A percentile compares a stretch with the other conserved stretches of the same genome.
Evolutionary conservation across 2,113 vertebrate genomes (phyloP).

Genomic region (Zingel zingel): DNA sequence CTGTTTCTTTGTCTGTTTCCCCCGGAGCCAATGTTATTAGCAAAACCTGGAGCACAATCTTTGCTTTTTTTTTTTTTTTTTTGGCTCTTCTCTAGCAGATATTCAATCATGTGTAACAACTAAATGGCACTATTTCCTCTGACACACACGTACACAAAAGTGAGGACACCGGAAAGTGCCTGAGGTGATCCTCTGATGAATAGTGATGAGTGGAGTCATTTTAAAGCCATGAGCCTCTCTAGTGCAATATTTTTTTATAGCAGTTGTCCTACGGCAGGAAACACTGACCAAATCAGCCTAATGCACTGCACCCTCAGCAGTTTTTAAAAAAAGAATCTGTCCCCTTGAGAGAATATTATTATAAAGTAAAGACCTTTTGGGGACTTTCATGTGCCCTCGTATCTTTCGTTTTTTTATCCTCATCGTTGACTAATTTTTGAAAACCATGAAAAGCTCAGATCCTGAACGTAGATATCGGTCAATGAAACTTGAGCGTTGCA

Average conservation of each 20-base stretch:
- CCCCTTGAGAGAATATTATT: background rate
- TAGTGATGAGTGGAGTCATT: slow-evolving; percentile 20
- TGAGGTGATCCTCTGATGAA: slow-evolving; percentile 44
- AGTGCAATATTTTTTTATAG: slow-evolving; percentile 23
- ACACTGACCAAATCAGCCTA: slow-evolving; percentile 34
- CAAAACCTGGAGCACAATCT: slow-evolving; percentile 25
- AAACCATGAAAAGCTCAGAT: background rate
- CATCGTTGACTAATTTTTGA: background rate
- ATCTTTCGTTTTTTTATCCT: slow-evolving; percentile 3
- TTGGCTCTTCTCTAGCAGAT: slow-evolving; percentile 19
- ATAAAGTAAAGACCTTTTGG: slow-evolving; percentile 4
- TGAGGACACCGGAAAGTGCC: slow-evolving; percentile 30
- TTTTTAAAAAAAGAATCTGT: slow-evolving; percentile 30
- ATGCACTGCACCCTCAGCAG: slow-evolving; percentile 47
- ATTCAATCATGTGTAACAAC: slow-evolving; percentile 60
- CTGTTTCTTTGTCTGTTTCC: slow-evolving; percentile 30
- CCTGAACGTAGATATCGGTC: background rate
- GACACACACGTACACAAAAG: slow-evolving; percentile 16
- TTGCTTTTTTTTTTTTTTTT: background rate
- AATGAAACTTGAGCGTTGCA: slow-evolving; percentile 51
- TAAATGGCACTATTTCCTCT: slow-evolving; percentile 48
- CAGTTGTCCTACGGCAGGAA: slow-evolving; percentile 30
- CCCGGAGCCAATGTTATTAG: slow-evolving; percentile 20
- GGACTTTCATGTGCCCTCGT: background rate
- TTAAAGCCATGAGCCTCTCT: slow-evolving; percentile 11